Percentiles rank a stretch among this genome's conserved stretches.
phyloP scores from a whole-genome alignment of 2,888 invertebrate species.

The Cordilura impudica region DNA sequence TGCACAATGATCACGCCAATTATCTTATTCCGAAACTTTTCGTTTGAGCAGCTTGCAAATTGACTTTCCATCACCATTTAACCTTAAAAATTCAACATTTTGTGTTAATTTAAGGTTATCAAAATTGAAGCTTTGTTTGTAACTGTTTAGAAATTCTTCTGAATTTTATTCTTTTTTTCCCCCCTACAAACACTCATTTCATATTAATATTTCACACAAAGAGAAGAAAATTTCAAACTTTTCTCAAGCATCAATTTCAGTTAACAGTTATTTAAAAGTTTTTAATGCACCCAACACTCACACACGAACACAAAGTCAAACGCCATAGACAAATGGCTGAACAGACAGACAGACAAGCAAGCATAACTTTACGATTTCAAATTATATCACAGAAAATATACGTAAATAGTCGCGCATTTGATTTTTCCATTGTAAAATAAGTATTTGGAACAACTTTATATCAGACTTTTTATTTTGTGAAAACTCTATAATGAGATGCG shows the following conservation, averaged over 20 bases:
- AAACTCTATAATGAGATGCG: conserved; percentile 60
- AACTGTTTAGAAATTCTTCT: too few relatives aligned
- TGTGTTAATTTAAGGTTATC: not conserved
- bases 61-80: too few relatives aligned
- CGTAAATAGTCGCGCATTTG: conserved; percentile 29
- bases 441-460: not conserved
- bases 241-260: conserved; percentile 54
- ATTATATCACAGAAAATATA: conserved; percentile 13
- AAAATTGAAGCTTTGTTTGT: not conserved
- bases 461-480: conserved; percentile 3
- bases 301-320: conserved; percentile 6
- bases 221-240: conserved; percentile 31
- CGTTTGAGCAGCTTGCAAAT: too few relatives aligned
- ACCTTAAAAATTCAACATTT: too few relatives aligned
- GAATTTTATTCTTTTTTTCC: not conserved
- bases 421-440: not conserved
- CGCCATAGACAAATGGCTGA: not conserved
- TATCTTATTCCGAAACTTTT: too few relatives aligned
- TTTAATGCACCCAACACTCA: conserved; percentile 55
- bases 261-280: conserved; percentile 58
- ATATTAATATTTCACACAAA: not conserved
- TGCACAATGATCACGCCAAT: too few relatives aligned
- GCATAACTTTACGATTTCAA: not conserved
- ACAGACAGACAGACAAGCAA: not conserved
- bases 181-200: conserved; percentile 9